These are phyloP conservation scores for Hyla sarda DNA, from an alignment of 2,113 vertebrate species.

Conservation along the genomic window DNA sequence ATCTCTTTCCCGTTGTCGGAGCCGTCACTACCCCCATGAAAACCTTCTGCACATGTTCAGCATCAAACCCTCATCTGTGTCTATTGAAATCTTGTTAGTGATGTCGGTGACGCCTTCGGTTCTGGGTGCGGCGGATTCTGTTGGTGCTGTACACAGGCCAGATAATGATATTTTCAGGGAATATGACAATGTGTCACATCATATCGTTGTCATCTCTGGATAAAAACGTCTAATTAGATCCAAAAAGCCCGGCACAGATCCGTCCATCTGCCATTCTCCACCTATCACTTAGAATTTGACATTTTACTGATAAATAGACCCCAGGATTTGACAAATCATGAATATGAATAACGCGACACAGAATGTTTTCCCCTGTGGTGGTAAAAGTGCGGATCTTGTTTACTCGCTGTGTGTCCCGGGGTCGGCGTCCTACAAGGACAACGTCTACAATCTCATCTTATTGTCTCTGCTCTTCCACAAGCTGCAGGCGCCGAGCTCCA, in stretches of 20 bases:
- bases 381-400: background rate
- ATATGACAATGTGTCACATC: conserved; percentile 26
- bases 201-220: conserved; percentile 32
- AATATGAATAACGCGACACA: conserved; percentile 1
- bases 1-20: background rate
- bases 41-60: background rate
- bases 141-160: background rate
- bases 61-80: background rate
- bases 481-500: conserved; percentile 18
- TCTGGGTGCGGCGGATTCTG: background rate
- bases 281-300: conserved; percentile 39
- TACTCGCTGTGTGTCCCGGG: conserved; percentile 7
- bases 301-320: conserved; percentile 32
- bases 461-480: conserved; percentile 9
- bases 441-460: conserved; percentile 18
- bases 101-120: background rate
- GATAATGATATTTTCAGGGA: conserved; percentile 13
- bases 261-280: background rate
- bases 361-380: background rate
- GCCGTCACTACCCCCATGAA: background rate
- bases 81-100: conserved; percentile 7
- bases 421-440: conserved; percentile 42
- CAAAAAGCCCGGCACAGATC: conserved; percentile 4
- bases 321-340: conserved; percentile 11
- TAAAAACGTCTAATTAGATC: conserved; percentile 37